Conservation (phyloP, 2,797 vertebrate genomes). For the Gouania willdenowi region DNA sequence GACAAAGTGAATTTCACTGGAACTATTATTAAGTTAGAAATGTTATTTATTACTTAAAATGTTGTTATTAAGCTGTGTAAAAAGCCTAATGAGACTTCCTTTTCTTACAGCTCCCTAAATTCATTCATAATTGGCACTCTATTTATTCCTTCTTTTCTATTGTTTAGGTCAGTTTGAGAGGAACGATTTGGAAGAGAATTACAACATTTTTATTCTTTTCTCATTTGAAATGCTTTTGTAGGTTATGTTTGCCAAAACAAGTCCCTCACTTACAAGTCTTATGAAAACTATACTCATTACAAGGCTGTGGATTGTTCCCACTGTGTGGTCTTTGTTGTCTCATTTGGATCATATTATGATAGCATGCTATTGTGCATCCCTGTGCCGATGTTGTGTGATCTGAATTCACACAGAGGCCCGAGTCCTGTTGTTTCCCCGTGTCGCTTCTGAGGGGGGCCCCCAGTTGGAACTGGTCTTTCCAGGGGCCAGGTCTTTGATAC, state of each 20-base stretch:
- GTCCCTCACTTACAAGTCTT: constrained; percentile 19
- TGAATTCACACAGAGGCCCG: constrained; percentile 44
- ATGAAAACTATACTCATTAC: constrained; percentile 17
- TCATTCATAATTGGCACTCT: no score
- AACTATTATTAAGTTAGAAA: no score
- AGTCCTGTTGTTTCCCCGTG: constrained; percentile 41
- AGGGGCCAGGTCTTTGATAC: constrained; percentile 64
- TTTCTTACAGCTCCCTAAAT: no score
- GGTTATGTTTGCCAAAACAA: no score
- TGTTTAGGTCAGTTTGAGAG: no score
- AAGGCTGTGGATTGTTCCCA: constrained; percentile 48
- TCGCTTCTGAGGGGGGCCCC: constrained; percentile 51
- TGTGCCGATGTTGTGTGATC: constrained; percentile 53
- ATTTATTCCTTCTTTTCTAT: no score
- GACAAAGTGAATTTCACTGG: no score
- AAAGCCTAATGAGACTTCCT: no score
- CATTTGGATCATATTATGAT: constrained; percentile 40
- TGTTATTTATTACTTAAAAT: constrained; percentile 91
- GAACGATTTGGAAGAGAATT: constrained; percentile 10
- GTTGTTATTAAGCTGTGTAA: no score
- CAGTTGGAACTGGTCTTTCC: constrained; percentile 39
- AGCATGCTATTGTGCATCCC: constrained; percentile 40
- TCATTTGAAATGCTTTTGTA: no score
- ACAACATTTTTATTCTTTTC: no score
- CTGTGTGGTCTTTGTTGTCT: constrained; percentile 46